These are phyloP conservation scores for Drosophila melanica DNA, from an alignment of 1,140 invertebrate genomes.

Conservation along the genomic window DNA sequence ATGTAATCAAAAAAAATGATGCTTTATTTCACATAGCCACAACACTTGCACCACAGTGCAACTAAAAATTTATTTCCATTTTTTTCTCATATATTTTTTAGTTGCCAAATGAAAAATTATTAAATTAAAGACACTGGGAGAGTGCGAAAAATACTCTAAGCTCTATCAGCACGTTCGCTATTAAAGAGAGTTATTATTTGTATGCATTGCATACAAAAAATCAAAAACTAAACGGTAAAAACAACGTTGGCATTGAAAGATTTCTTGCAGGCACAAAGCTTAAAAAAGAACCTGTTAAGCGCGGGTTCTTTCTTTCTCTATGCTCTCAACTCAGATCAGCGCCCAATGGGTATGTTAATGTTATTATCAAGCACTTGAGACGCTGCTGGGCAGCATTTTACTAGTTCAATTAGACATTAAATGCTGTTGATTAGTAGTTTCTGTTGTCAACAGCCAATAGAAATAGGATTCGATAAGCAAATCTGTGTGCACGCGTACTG, in stretches of 20 bases:
- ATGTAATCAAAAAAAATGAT: too few relatives aligned
- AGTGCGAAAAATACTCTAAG: constrained; percentile 7
- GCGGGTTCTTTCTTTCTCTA: background rate
- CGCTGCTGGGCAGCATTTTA: constrained; percentile 18
- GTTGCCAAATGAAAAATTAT: constrained; percentile 40
- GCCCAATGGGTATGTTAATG: constrained; percentile 12
- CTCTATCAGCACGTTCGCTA: too few relatives aligned
- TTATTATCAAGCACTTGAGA: background rate
- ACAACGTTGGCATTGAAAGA: constrained; percentile 37
- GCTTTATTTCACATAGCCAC: too few relatives aligned
- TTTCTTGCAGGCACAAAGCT: constrained; percentile 17
- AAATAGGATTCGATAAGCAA: constrained; percentile 24
- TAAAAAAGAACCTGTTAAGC: background rate
- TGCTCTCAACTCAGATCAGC: background rate
- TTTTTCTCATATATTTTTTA: constrained; percentile 21
- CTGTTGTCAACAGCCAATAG: constrained; percentile 22
- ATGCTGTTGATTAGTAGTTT: background rate
- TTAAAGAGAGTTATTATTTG: background rate
- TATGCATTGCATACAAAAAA: background rate
- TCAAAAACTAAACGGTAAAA: background rate
- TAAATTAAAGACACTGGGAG: constrained; percentile 1
- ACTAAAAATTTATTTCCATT: constrained; percentile 4
- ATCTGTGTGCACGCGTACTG: background rate
- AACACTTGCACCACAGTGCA: constrained; percentile 11
- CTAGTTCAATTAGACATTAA: constrained; percentile 8